These are phyloP conservation scores for Epinephelus malabaricus DNA, from an alignment of 2,797 vertebrate genomes.

Conservation along the genomic window DNA sequence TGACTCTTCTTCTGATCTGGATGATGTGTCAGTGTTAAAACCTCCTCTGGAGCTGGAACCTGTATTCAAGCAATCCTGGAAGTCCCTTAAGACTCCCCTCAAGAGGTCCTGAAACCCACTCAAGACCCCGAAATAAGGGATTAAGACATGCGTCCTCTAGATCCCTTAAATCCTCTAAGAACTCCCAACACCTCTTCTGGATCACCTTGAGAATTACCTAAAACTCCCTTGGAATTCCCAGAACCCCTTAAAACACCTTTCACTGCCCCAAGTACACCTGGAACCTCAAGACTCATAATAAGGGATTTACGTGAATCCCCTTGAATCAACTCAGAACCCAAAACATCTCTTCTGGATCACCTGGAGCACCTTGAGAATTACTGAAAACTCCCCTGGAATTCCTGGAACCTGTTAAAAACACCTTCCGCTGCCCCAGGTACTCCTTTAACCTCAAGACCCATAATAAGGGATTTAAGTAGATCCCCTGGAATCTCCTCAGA, in stretches of 20 bases:
- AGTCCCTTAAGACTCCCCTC: neutral
- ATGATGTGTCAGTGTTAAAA: too few relatives aligned
- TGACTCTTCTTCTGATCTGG: too few relatives aligned
- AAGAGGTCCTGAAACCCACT: neutral
- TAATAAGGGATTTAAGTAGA: too few relatives aligned
- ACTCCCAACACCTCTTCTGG: neutral
- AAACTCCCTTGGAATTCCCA: neutral
- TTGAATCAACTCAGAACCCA: neutral
- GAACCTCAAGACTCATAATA: too few relatives aligned
- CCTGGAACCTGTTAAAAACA: neutral
- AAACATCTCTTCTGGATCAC: neutral
- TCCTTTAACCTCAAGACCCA: neutral
- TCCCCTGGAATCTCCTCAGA: neutral
- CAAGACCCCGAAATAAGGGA: too few relatives aligned
- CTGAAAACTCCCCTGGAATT: neutral
- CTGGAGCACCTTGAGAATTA: neutral
- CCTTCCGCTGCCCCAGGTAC: neutral
- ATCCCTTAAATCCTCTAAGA: neutral
- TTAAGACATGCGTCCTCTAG: too few relatives aligned
- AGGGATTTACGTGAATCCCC: too few relatives aligned
- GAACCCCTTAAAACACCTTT: neutral
- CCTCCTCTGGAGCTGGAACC: neutral
- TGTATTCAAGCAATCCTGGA: neutral
- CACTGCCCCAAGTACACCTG: neutral
- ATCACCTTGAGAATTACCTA: neutral